Evolutionary conservation across 2,888 invertebrate genomes (phyloP).

Genomic region (Lamproptera curius): DNA sequence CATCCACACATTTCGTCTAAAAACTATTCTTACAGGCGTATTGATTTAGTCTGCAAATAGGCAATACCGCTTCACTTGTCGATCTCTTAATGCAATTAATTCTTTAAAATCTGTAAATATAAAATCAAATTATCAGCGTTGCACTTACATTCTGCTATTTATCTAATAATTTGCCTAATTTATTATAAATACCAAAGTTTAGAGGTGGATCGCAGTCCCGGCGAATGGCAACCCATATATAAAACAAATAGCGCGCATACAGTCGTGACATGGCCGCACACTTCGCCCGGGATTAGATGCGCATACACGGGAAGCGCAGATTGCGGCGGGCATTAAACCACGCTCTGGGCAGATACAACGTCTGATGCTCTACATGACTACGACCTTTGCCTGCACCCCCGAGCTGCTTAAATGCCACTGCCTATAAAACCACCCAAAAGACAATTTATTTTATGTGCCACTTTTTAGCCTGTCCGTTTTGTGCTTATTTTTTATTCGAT

Average conservation of each 20-base stretch:
- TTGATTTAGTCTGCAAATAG: no score
- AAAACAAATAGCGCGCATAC: conserved; percentile 16
- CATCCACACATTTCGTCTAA: no score
- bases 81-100: background rate
- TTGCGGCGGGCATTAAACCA: conserved; percentile 5
- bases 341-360: background rate
- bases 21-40: no score
- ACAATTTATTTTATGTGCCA: no score
- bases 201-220: background rate
- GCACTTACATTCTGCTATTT: background rate
- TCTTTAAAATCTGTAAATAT: background rate
- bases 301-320: conserved; percentile 10
- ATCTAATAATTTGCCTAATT: background rate
- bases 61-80: no score
- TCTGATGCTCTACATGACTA: background rate
- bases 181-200: background rate
- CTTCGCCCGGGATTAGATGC: conserved; percentile 13
- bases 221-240: conserved; percentile 5
- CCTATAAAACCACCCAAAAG: no score
- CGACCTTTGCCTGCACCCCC: background rate
- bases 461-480: no score
- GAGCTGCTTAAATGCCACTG: no score
- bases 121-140: background rate
- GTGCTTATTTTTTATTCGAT: no score
- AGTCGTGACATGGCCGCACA: conserved; percentile 18